phyloP scores from a whole-genome alignment of 2,113 vertebrate genomes.

The Malurus cyaneus region DNA sequence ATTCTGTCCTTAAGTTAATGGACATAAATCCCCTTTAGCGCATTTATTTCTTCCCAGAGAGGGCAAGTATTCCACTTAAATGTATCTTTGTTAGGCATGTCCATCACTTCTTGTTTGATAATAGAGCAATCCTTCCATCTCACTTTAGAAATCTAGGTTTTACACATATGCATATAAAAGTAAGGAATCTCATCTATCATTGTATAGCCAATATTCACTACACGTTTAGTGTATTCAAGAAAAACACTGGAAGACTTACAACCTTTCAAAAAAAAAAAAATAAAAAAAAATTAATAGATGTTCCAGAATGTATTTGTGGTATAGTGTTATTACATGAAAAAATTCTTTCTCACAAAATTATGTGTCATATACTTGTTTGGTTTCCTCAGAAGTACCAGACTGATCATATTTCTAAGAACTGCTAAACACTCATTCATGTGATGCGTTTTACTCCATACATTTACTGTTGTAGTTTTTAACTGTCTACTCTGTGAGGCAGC shows the following conservation, averaged over 20 bases:
- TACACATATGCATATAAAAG: not conserved
- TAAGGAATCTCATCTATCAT: not conserved
- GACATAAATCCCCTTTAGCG: not conserved
- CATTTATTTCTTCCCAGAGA: not conserved
- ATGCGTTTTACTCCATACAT: not conserved
- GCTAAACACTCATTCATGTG: not conserved
- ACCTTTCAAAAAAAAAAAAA: not conserved
- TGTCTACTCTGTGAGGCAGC: not conserved
- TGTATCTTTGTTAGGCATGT: not conserved
- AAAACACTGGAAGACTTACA: not conserved
- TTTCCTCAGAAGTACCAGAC: not conserved
- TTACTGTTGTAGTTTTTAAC: not conserved
- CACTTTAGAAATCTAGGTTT: not conserved
- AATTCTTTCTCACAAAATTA: not conserved
- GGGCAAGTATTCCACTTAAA: not conserved
- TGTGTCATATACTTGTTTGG: not conserved
- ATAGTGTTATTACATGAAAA: not conserved
- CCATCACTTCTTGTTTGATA: not conserved
- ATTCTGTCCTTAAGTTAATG: not conserved
- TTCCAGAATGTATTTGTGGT: not conserved
- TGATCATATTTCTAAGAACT: not conserved
- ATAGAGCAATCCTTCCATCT: not conserved
- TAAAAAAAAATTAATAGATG: not conserved
- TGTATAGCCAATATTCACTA: not conserved
- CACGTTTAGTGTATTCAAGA: not conserved